Evolutionary conservation across 2,797 vertebrate species (phyloP).

Genomic region (Alca torda): DNA sequence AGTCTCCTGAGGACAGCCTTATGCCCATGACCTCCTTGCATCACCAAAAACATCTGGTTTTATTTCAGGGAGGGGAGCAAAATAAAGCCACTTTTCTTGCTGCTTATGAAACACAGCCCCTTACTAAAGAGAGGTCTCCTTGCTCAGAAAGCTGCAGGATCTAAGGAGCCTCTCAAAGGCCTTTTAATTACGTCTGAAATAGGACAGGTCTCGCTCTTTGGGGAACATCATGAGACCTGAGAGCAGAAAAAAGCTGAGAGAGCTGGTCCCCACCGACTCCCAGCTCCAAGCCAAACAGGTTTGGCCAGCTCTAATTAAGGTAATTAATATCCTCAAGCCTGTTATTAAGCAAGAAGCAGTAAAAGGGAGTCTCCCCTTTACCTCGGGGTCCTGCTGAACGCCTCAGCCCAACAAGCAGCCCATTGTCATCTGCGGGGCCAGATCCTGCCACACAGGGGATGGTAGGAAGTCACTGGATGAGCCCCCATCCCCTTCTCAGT

Average conservation of each 20-base stretch:
- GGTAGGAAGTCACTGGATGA: neutral
- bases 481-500: neutral
- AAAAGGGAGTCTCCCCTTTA: conserved; percentile 53
- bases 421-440: neutral
- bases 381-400: neutral
- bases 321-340: conserved; percentile 70
- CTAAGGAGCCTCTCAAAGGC: neutral
- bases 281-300: conserved; percentile 67
- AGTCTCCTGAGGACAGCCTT: neutral
- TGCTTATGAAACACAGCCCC: neutral
- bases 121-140: neutral
- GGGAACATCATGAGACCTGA: conserved; percentile 41
- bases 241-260: conserved; percentile 51
- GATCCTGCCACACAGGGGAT: neutral
- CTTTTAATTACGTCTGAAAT: conserved; percentile 37
- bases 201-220: conserved; percentile 10
- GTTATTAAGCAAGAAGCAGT: conserved; percentile 63
- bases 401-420: conserved; percentile 42
- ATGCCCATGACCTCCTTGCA: fast-evolving
- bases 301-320: conserved; percentile 66
- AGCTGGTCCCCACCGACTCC: conserved; percentile 32
- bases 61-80: neutral
- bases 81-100: neutral
- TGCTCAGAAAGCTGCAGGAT: neutral
- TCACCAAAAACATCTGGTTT: neutral